These are phyloP conservation scores for Melieria crassipennis DNA, from an alignment of 2,888 invertebrate genomes.

Conservation along the genomic window DNA sequence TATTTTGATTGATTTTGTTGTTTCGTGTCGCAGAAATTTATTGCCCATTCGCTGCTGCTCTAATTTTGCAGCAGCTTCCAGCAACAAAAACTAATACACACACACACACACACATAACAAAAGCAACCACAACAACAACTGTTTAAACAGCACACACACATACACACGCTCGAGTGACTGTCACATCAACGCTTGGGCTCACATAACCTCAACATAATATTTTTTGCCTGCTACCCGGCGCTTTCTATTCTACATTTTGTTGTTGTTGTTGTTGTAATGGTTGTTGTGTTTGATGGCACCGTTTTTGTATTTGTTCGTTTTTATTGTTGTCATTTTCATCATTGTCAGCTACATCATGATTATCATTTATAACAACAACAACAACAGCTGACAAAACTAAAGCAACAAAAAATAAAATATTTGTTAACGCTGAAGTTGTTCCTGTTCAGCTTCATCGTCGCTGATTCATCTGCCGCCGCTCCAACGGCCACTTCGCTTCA, in stretches of 20 bases:
- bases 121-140: not conserved
- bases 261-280: constrained; percentile 24
- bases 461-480: not conserved
- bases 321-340: constrained; percentile 25
- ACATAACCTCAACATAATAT: not conserved
- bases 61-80: no score
- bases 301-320: constrained; percentile 1
- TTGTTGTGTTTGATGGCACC: not conserved
- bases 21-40: constrained; percentile 54
- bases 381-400: not conserved
- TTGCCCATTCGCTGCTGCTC: constrained; percentile 24
- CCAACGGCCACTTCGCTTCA: not conserved
- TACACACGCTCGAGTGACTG: not conserved
- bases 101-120: not conserved
- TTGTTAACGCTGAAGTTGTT: not conserved
- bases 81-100: not conserved
- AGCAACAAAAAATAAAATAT: no score
- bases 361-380: constrained; percentile 30
- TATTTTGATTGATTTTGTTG: constrained; percentile 56
- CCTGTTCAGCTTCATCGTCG: not conserved
- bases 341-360: constrained; percentile 33
- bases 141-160: not conserved
- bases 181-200: not conserved
- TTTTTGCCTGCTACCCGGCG: not conserved
- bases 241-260: constrained; percentile 25